Evolutionary conservation across 2,797 vertebrate species (phyloP), one percentile per base, ranked within the genome.

Genomic region (Eleutherodactylus coqui): DNA sequence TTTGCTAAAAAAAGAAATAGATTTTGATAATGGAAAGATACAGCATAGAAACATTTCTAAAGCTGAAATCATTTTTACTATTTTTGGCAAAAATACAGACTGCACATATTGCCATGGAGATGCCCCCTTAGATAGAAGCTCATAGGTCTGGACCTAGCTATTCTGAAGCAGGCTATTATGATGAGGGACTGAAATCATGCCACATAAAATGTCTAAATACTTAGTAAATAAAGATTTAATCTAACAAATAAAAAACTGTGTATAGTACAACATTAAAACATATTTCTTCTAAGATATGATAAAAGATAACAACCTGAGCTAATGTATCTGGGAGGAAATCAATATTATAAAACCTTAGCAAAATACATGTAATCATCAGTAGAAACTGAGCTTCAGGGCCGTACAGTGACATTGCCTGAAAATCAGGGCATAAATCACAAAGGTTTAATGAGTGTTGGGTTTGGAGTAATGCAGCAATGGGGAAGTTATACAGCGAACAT

Each of bases 381-480:
- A 82, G 85, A 82, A 83, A 51, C 36, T 87, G 29, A 43, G 85
- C 84, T 85, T 85, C 83, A 87, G 89, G 62, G 72, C 47, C 41
- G 60, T 34, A 70, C 83, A 9, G 49, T 32, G 53, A n/a, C 90
- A 88, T 83, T 90, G 88, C 87, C 90, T 81, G 83, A 73, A 83
- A 82, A 89, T 76, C 14, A 82, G 85, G 76, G 79, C 72, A 5
- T 75, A 85, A 90, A 90, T 92, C 91, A 90, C 88, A 49, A 67
- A 2, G 0, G 87, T 55, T 89, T 92, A 92, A 91, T 87, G 90
- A 82, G 36, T 0, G 0, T 83, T 85, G 38, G 81, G 70, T 88
- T 84, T 78, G 19, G 79, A 86, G 88, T 83, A 86, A 60, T 21
- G 24, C 67, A 4, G 2, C 45, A 82, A 87, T 79, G 77, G 86